phyloP scores from a whole-genome alignment of 1,140 invertebrate species.

The Chironomus striatipennis region DNA sequence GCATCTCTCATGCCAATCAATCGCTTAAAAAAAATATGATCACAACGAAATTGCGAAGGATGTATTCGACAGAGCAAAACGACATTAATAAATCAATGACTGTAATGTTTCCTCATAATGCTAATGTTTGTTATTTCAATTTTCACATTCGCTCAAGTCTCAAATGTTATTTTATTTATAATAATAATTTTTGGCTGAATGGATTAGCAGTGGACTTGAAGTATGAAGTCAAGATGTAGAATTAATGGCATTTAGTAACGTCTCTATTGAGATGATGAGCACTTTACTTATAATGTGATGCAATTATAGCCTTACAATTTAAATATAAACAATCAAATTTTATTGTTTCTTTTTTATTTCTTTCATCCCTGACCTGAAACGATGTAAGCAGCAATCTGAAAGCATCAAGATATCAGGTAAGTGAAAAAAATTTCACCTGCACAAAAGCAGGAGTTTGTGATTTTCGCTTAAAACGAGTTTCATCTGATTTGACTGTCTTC shows the following conservation, averaged over 20 bases:
- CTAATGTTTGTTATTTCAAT: not conserved
- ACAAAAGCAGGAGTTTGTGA: not conserved
- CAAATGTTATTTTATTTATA: too few relatives aligned
- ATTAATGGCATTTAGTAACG: constrained; percentile 1
- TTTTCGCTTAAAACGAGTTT: not conserved
- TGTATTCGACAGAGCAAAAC: constrained; percentile 7
- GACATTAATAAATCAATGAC: not conserved
- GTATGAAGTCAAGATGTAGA: not conserved
- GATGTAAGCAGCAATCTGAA: too few relatives aligned
- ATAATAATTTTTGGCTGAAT: not conserved
- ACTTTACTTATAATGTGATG: not conserved
- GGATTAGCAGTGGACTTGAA: constrained; percentile 4
- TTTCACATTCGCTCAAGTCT: not conserved
- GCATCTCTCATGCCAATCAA: not conserved
- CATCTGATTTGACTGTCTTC: not conserved
- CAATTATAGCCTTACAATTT: not conserved
- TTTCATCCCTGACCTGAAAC: not conserved
- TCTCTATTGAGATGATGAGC: not conserved
- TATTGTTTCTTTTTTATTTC: too few relatives aligned
- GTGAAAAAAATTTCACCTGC: constrained; percentile 4
- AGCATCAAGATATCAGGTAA: too few relatives aligned
- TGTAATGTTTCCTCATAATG: not conserved
- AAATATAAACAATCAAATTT: not conserved
- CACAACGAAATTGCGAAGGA: not conserved
- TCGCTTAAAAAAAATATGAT: too few relatives aligned